Conservation (phyloP, 2,113 vertebrate genomes). For the Gallinago media region DNA sequence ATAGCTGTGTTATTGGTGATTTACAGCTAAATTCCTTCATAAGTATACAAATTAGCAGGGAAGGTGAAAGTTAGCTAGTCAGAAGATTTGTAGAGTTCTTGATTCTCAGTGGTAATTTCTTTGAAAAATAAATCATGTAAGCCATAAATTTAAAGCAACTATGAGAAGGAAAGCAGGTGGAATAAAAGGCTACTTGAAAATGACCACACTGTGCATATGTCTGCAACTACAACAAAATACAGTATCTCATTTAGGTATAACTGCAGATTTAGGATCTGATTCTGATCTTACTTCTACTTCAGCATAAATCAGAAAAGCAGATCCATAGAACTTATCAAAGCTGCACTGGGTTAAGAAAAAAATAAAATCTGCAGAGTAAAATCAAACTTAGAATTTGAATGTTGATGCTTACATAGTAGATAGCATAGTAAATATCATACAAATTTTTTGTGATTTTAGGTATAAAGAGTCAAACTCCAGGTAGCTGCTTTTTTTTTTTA, state of each 20-base stretch:
- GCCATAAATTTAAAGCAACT: conserved; percentile 49
- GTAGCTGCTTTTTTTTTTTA: background rate
- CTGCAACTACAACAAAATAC: background rate
- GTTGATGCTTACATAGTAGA: background rate
- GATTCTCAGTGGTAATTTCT: conserved; percentile 47
- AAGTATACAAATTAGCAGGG: conserved; percentile 53
- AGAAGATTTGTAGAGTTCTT: conserved; percentile 56
- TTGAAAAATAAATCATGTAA: conserved; percentile 27
- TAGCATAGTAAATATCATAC: background rate
- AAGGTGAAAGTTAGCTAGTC: conserved; percentile 44
- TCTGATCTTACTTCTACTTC: background rate
- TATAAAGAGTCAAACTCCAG: background rate
- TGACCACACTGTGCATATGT: background rate
- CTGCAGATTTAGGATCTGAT: background rate
- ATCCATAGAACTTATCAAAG: background rate
- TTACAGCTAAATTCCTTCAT: conserved; percentile 50
- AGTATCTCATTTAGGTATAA: background rate
- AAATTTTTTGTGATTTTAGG: background rate
- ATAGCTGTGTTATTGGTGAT: conserved; percentile 54
- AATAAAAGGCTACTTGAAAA: conserved; percentile 36
- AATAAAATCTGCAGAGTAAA: background rate
- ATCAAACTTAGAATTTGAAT: background rate
- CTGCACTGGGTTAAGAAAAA: background rate
- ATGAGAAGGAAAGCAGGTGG: conserved; percentile 20
- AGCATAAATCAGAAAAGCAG: background rate